These are phyloP conservation scores for Campoletis raptor DNA, from an alignment of 2,888 invertebrate genomes.

Conservation along the genomic window DNA sequence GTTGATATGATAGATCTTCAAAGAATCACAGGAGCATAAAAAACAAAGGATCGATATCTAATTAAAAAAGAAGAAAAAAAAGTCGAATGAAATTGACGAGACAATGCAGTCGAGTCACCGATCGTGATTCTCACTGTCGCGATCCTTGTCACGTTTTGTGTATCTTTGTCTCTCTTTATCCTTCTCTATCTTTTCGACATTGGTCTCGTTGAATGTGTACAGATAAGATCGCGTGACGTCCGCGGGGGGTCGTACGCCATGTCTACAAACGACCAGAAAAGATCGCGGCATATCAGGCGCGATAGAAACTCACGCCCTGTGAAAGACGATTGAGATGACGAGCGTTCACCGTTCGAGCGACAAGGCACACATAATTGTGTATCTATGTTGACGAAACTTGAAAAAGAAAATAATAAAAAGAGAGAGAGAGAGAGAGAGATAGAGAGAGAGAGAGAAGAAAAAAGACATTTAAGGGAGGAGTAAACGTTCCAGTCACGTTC, in stretches of 20 bases:
- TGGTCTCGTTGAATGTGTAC: conserved; percentile 59
- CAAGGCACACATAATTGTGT: conserved; percentile 52
- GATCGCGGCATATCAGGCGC: conserved; percentile 45
- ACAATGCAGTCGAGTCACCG: conserved; percentile 65
- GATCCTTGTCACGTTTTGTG: conserved; percentile 39
- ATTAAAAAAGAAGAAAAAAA: conserved; percentile 41
- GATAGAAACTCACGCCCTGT: conserved; percentile 67
- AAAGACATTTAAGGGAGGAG: conserved; percentile 60
- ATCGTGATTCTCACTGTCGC: conserved; percentile 48
- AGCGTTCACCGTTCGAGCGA: conserved; percentile 55
- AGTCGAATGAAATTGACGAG: conserved; percentile 47
- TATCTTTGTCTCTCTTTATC: conserved; percentile 2
- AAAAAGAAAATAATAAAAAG: background rate
- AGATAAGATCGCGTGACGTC: conserved; percentile 83
- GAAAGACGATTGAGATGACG: conserved; percentile 64
- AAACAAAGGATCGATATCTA: conserved; percentile 25
- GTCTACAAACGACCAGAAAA: conserved; percentile 51
- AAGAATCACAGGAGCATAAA: conserved; percentile 36
- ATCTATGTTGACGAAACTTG: background rate
- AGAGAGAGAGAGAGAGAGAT: conserved; percentile 8
- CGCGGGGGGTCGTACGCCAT: conserved; percentile 79
- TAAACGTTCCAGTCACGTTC: conserved; percentile 75
- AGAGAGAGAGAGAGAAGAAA: conserved; percentile 19
- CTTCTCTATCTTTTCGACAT: conserved; percentile 31
- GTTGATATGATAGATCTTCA: conserved; percentile 32